phyloP scores from a whole-genome alignment of 2,113 vertebrate genomes.

The Nycticorax nycticorax region DNA sequence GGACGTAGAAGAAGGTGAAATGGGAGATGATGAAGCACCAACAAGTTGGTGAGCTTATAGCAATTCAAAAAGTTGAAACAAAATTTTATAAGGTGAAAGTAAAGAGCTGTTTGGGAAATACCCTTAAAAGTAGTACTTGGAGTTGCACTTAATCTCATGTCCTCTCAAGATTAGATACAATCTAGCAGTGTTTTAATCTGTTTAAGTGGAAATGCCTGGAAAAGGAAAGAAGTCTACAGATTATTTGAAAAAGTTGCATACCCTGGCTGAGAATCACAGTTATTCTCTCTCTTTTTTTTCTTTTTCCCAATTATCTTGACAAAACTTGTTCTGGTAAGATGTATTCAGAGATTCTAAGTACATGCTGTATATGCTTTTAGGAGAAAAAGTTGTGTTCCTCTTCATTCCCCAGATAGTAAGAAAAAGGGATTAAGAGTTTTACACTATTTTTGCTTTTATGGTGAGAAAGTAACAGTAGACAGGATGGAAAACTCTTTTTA shows the following conservation, averaged over 20 bases:
- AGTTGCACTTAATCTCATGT: not conserved
- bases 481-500: not conserved
- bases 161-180: not conserved
- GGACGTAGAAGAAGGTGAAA: slow-evolving; percentile 98
- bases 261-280: not conserved
- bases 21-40: slow-evolving; percentile 95
- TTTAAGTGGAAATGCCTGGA: not conserved
- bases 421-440: not conserved
- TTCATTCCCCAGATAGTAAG: not conserved
- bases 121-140: not conserved
- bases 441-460: not conserved
- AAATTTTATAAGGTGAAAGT: not conserved
- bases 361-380: not conserved
- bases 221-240: not conserved
- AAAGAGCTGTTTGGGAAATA: not conserved
- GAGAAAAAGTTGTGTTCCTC: not conserved
- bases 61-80: not conserved
- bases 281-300: not conserved
- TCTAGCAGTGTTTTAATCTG: not conserved
- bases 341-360: not conserved
- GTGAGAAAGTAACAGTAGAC: not conserved
- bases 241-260: not conserved
- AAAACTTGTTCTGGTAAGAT: not conserved
- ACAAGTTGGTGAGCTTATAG: slow-evolving; percentile 83
- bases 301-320: not conserved